These are phyloP conservation scores for Sebastes matsubarae DNA, from an alignment of 2,797 vertebrate genomes.

Conservation along the genomic window DNA sequence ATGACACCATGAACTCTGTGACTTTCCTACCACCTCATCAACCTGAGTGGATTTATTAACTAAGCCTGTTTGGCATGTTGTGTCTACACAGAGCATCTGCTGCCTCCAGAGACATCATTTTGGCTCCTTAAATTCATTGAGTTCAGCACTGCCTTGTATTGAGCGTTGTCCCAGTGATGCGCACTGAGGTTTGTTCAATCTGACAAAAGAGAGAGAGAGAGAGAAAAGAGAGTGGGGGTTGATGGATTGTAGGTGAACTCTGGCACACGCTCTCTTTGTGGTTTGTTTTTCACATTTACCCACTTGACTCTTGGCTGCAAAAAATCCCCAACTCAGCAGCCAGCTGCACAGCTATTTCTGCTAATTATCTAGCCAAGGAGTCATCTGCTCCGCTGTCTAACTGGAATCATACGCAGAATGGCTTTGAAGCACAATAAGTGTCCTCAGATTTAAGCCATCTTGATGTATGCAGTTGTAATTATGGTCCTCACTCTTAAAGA, in stretches of 20 bases:
- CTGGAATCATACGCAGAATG: conserved; percentile 29
- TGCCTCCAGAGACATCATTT: background rate
- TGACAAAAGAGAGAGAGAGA: background rate
- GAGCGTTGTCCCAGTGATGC: background rate
- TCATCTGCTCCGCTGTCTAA: conserved; percentile 36
- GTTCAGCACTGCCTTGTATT: background rate
- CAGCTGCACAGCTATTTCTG: conserved; percentile 26
- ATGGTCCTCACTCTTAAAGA: background rate
- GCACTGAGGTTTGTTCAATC: background rate
- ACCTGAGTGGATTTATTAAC: background rate
- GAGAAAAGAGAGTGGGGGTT: conserved; percentile 5
- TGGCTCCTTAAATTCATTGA: background rate
- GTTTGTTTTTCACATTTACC: conserved; percentile 67
- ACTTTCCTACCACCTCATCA: background rate
- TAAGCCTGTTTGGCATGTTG: background rate
- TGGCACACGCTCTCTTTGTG: conserved; percentile 51
- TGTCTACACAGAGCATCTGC: conserved; percentile 6
- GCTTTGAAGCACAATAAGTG: conserved; percentile 2
- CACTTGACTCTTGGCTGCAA: conserved; percentile 61
- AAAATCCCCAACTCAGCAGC: conserved; percentile 57
- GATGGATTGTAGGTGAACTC: conserved; percentile 64
- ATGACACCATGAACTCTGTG: background rate
- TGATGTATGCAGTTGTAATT: background rate
- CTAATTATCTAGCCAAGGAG: conserved; percentile 33
- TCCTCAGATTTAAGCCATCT: background rate